phyloP scores from a whole-genome alignment of 2,888 invertebrate genomes.

The Polymixis flavicincta region DNA sequence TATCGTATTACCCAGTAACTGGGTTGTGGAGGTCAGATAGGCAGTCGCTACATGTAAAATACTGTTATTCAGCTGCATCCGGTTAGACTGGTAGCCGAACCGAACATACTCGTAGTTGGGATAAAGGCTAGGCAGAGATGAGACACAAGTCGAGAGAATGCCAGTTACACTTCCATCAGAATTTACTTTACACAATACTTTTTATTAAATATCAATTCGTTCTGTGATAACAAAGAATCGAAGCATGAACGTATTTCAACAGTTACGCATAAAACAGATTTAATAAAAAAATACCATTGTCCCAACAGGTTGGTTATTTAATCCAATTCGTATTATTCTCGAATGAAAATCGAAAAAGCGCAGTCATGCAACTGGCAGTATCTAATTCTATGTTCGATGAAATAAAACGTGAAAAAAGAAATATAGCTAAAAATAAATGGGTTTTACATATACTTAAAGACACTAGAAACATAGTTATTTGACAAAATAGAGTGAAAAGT shows the following conservation, averaged over 20 bases:
- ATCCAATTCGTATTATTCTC: background rate
- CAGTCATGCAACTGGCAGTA: background rate
- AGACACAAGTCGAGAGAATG: background rate
- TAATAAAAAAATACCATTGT: background rate
- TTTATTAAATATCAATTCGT: background rate
- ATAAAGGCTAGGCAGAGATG: no score
- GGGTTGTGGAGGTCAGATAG: no score
- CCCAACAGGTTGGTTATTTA: background rate
- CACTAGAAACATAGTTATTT: background rate
- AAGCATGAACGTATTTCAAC: background rate
- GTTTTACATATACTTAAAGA: background rate
- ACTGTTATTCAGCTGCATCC: no score
- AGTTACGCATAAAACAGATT: background rate
- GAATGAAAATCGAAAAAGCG: slow-evolving; percentile 4
- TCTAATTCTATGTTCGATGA: no score
- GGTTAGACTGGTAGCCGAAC: no score
- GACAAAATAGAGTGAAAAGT: background rate
- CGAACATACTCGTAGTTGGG: no score
- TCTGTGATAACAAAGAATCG: background rate
- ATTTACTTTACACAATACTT: background rate
- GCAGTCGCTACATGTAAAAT: no score
- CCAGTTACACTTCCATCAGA: no score
- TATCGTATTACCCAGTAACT: no score
- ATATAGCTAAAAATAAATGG: background rate
- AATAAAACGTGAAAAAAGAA: background rate